A percentile compares a stretch with the other conserved stretches of the same genome.
Conservation (phyloP, 2,113 vertebrate genomes). For the Setophaga petechia region DNA sequence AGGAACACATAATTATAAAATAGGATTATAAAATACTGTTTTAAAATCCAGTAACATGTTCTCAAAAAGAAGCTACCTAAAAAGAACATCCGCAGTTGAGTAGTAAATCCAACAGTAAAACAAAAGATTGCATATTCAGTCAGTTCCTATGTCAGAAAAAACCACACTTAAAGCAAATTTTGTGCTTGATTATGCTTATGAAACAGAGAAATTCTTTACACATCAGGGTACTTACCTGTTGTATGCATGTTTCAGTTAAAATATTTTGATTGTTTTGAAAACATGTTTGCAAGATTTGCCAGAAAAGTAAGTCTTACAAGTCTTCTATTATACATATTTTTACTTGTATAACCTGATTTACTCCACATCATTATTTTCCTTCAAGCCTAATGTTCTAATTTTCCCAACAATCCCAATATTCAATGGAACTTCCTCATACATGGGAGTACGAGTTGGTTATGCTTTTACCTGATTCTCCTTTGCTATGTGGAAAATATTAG, state of each 20-base stretch:
- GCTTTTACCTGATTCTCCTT: not conserved
- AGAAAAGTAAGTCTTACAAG: not conserved
- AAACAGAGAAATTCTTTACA: not conserved
- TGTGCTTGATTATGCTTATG: not conserved
- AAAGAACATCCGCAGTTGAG: not conserved
- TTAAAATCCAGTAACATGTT: not conserved
- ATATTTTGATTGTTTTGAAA: not conserved
- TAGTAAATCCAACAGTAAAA: not conserved
- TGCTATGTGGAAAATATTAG: not conserved
- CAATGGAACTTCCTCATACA: not conserved
- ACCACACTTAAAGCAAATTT: not conserved
- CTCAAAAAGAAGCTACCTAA: not conserved
- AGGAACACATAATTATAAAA: not conserved
- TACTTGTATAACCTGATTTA: not conserved
- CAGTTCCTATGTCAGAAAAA: not conserved
- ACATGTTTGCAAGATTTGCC: not conserved
- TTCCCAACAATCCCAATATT: not conserved
- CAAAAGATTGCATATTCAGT: not conserved
- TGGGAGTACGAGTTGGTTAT: not conserved
- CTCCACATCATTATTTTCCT: not conserved
- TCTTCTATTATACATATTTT: not conserved
- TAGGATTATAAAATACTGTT: not conserved
- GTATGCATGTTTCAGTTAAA: not conserved
- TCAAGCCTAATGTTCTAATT: not conserved
- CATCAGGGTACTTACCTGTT: not conserved